Evolutionary conservation across 2,888 invertebrate species (phyloP).

Genomic region (Lepidochrysops patricia): DNA sequence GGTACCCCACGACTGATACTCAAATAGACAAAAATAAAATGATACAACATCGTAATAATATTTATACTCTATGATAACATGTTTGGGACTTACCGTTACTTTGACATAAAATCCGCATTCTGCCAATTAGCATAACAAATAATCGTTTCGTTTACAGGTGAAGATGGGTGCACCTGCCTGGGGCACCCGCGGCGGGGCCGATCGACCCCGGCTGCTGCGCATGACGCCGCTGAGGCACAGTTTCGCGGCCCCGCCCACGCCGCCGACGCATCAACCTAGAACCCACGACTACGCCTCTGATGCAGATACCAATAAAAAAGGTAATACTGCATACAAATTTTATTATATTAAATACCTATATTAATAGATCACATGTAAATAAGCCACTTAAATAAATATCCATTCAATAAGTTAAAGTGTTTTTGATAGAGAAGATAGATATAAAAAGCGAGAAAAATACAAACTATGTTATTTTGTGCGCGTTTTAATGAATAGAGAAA

Average conservation of each 20-base stretch:
- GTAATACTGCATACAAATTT: slow-evolving; percentile 34
- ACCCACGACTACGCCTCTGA: slow-evolving; percentile 71
- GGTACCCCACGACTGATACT: no score
- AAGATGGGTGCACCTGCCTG: slow-evolving; percentile 65
- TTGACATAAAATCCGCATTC: neutral
- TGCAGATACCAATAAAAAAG: slow-evolving; percentile 76
- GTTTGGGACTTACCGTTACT: neutral
- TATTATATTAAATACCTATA: neutral
- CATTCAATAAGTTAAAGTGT: neutral
- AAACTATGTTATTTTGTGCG: no score
- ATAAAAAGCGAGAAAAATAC: no score
- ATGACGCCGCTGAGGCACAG: slow-evolving; percentile 76
- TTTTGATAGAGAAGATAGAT: neutral
- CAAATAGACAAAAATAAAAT: no score
- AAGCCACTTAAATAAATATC: neutral
- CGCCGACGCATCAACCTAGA: slow-evolving; percentile 53
- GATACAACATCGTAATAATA: no score
- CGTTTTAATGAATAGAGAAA: no score
- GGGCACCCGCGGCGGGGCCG: slow-evolving; percentile 61
- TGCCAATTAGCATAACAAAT: neutral
- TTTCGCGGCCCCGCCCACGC: slow-evolving; percentile 69
- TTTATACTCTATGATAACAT: neutral
- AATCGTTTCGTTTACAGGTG: slow-evolving; percentile 22
- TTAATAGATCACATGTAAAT: slow-evolving; percentile 4
- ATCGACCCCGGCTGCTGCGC: slow-evolving; percentile 71